Percentiles rank a stretch among this genome's conserved stretches.
Conservation (phyloP, 2,113 vertebrate genomes). For the Trematocara variabile region DNA sequence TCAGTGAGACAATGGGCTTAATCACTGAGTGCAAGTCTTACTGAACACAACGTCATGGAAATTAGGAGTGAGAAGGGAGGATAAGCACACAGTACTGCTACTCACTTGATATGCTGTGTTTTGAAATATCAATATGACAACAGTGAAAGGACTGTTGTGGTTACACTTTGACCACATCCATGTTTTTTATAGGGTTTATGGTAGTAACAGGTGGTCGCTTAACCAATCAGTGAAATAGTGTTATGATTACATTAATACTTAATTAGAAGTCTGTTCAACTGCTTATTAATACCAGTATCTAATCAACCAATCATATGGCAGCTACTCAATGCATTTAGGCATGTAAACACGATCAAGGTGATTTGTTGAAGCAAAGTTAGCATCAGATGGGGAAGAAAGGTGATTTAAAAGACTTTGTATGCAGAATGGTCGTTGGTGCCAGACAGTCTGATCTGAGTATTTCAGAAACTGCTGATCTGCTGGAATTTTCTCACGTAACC, state of each 20-base stretch:
- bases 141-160: not conserved
- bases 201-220: not conserved
- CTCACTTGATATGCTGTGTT: not conserved
- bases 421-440: not conserved
- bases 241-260: not conserved
- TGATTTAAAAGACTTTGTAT: not conserved
- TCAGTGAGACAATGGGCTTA: not conserved
- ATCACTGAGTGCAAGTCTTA: not conserved
- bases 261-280: not conserved
- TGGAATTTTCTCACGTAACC: not conserved
- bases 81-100: not conserved
- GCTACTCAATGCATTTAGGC: not conserved
- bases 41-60: not conserved
- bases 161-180: not conserved
- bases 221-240: not conserved
- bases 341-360: not conserved
- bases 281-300: not conserved
- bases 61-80: not conserved
- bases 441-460: not conserved
- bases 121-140: not conserved
- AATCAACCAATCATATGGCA: not conserved
- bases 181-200: not conserved
- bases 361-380: not conserved
- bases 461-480: not conserved
- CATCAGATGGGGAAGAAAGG: not conserved